These are phyloP conservation scores for Squalus acanthias DNA, from an alignment of 2,797 vertebrate species.

Conservation along the genomic window DNA sequence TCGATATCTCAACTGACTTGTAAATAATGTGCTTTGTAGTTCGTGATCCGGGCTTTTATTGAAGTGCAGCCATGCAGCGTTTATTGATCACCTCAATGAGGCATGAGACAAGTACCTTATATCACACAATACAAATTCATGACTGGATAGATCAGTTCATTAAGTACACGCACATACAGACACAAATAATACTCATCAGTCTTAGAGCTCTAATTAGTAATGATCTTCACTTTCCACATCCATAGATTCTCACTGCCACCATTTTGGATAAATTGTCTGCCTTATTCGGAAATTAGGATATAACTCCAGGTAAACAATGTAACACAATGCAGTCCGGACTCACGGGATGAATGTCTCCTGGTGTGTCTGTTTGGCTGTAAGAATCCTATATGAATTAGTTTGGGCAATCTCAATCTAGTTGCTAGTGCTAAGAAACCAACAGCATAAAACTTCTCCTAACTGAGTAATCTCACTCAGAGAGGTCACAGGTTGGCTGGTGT, in stretches of 20 bases:
- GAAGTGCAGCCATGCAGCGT: not conserved
- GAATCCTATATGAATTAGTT: not conserved
- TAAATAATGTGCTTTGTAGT: not conserved
- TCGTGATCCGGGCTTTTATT: not conserved
- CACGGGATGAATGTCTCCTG: not conserved
- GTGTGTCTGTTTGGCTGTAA: not conserved
- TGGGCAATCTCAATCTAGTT: not conserved
- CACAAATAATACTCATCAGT: not conserved
- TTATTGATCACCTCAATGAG: slow-evolving; percentile 14
- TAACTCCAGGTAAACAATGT: not conserved
- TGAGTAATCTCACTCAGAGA: not conserved
- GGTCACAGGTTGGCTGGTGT: not conserved
- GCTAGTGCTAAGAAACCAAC: not conserved
- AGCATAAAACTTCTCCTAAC: not conserved
- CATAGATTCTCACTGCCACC: not conserved
- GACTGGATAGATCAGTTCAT: not conserved
- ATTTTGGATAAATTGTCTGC: not conserved
- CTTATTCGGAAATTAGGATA: not conserved
- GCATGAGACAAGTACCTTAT: not conserved
- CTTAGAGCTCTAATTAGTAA: not conserved
- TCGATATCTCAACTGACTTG: slow-evolving; percentile 1
- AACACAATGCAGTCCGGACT: not conserved
- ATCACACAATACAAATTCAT: not conserved
- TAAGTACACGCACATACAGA: not conserved
- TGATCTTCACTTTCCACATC: not conserved